Conservation (phyloP, 2,888 invertebrate genomes). For the Parnassius smintheus region DNA sequence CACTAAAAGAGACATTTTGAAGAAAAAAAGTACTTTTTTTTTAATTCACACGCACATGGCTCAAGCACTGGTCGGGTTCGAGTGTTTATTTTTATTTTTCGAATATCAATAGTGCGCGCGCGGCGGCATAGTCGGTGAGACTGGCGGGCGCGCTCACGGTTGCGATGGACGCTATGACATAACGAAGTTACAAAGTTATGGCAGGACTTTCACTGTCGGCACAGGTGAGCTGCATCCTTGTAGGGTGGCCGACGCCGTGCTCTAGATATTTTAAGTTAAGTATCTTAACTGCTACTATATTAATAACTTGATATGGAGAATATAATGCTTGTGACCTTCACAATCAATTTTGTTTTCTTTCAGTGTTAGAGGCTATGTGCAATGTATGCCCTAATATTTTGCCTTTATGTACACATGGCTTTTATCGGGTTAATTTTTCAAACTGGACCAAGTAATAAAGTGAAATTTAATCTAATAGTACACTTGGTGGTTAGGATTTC, state of each 20-base stretch:
- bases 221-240: constrained; percentile 46
- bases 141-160: constrained; percentile 58
- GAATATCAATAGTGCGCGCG: constrained; percentile 56
- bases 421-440: no score
- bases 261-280: constrained; percentile 35
- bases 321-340: constrained; percentile 16
- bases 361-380: background rate
- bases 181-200: constrained; percentile 64
- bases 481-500: no score
- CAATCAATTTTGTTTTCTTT: background rate
- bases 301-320: constrained; percentile 8
- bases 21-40: constrained; percentile 29
- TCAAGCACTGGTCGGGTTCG: constrained; percentile 32
- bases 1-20: constrained; percentile 63
- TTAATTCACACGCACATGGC: constrained; percentile 57
- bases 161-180: constrained; percentile 60
- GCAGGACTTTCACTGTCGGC: constrained; percentile 68
- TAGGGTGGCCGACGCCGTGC: constrained; percentile 40
- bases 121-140: constrained; percentile 64
- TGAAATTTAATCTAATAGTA: no score
- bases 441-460: no score
- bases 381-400: background rate
- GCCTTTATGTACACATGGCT: no score
- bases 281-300: constrained; percentile 8
- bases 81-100: constrained; percentile 33